A percentile compares a stretch with the other conserved stretches of the same genome.
phyloP scores from a whole-genome alignment of 2,888 invertebrate species.

The Hydroisotoma schaefferi region DNA sequence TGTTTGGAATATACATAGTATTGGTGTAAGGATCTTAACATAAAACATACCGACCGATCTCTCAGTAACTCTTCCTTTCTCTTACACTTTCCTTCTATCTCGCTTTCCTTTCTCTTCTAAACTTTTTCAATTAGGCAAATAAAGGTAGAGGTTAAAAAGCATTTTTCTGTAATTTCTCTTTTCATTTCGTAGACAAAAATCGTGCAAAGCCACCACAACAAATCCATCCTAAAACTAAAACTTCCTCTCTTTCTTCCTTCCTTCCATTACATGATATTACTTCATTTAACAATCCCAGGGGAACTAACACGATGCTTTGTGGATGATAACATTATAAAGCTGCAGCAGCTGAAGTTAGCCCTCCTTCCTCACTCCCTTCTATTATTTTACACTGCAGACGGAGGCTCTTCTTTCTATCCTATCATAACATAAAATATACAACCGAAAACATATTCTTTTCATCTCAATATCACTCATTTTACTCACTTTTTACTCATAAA shows the following conservation, averaged over 20 bases:
- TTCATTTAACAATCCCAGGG: not conserved
- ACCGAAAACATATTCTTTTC: too few species aligned
- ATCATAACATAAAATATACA: too few species aligned
- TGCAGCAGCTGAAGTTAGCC: not conserved
- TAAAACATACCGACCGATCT: not conserved
- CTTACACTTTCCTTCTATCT: constrained; percentile 6
- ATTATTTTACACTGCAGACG: constrained; percentile 2
- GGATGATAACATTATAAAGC: not conserved
- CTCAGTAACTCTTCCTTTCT: not conserved
- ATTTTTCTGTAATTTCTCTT: constrained; percentile 48
- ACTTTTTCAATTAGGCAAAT: constrained; percentile 50
- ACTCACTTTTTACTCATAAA: too few species aligned
- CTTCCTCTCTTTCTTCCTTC: not conserved
- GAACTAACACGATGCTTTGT: not conserved
- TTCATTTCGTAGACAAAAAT: constrained; percentile 23
- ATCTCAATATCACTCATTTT: too few species aligned
- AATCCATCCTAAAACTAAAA: constrained; percentile 9
- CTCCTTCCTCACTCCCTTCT: constrained; percentile 1
- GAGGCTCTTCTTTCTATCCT: not conserved
- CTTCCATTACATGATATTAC: not conserved
- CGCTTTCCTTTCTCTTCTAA: constrained; percentile 23
- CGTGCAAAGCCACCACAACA: constrained; percentile 25
- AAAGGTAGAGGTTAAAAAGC: constrained; percentile 49
- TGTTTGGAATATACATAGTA: too few species aligned
- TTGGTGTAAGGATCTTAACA: too few species aligned